Evolutionary conservation across 2,888 invertebrate species (phyloP).

Genomic region (Chrysodeixis includens): DNA sequence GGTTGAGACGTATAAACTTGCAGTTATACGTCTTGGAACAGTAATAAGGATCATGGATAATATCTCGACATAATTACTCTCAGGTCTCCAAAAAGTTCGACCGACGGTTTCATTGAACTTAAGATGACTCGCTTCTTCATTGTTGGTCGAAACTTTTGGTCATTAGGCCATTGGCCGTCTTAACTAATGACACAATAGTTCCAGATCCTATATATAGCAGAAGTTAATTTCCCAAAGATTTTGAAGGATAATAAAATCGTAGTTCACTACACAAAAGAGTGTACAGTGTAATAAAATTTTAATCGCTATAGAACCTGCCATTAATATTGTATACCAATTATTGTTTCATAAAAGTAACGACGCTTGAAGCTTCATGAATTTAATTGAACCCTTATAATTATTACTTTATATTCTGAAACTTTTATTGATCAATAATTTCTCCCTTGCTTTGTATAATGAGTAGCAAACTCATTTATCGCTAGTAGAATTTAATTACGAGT

Average conservation of each 20-base stretch:
- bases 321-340: neutral
- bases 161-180: conserved; percentile 1
- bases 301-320: neutral
- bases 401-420: neutral
- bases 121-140: conserved; percentile 5
- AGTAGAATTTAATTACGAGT: neutral
- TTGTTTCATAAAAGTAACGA: neutral
- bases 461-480: neutral
- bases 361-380: neutral
- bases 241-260: too few relatives aligned
- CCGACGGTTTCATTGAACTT: neutral
- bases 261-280: too few relatives aligned
- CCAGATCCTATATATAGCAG: neutral
- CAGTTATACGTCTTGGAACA: neutral
- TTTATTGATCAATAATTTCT: neutral
- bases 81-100: neutral
- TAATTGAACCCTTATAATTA: neutral
- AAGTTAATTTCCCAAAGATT: neutral
- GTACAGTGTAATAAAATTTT: too few relatives aligned
- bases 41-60: neutral
- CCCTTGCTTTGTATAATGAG: neutral
- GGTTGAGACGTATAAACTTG: neutral
- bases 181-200: neutral
- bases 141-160: conserved; percentile 1
- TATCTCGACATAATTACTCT: neutral